Evolutionary conservation across 2,113 vertebrate species (phyloP).

Genomic region (Ochotona curzoniae): DNA sequence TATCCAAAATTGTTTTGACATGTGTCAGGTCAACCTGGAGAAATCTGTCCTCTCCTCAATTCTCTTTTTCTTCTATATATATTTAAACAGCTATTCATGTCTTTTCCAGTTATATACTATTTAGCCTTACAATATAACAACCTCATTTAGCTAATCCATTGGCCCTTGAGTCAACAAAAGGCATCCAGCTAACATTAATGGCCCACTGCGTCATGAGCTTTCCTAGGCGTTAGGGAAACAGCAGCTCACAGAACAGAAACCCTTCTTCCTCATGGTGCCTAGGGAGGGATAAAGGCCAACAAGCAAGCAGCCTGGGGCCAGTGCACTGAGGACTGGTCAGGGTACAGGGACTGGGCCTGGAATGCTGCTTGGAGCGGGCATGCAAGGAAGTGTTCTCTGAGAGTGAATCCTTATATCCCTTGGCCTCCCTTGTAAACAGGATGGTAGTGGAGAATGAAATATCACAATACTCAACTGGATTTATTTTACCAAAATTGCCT

Average conservation of each 20-base stretch:
- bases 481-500: not conserved
- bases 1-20: not conserved
- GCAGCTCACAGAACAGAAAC: not conserved
- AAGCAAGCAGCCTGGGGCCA: not conserved
- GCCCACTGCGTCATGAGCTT: accelerated
- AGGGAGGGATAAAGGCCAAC: not conserved
- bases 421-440: not conserved
- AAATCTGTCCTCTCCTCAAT: not conserved
- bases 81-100: not conserved
- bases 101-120: not conserved
- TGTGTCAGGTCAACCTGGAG: not conserved
- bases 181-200: too few species aligned
- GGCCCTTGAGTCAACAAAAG: not conserved
- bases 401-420: not conserved
- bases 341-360: not conserved
- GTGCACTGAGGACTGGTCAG: not conserved
- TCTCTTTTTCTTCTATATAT: not conserved
- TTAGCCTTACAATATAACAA: not conserved
- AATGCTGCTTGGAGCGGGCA: accelerated
- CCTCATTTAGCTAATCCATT: not conserved
- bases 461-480: not conserved
- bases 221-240: not conserved
- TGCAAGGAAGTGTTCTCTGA: not conserved
- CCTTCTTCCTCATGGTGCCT: accelerated
- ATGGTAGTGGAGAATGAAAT: not conserved